Evolutionary conservation across 2,113 vertebrate genomes (phyloP), one percentile per base, ranked within the genome.

Genomic region (Diglossa brunneiventris): DNA sequence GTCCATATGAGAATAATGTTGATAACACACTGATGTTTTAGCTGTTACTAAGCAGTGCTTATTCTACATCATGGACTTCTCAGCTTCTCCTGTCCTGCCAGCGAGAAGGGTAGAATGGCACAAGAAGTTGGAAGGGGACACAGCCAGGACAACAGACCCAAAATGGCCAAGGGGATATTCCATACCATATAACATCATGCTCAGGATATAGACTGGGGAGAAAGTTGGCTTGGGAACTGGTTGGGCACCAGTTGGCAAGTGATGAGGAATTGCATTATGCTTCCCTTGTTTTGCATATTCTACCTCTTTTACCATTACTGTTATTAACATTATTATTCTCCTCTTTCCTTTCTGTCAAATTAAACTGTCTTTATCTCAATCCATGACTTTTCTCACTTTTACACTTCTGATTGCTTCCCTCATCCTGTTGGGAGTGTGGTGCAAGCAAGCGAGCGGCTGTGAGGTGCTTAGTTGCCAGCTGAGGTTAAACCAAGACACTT

Each of bases 391-490:
- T 80, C 47, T 67, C 55, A 33, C 24, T 72, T 78, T 63, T 50
- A 15, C 6, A 39, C 22, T 55, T 28, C 61, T 56, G 37, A 26
- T 46, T 84, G 28, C 24, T n/a, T 77, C 20, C 37, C 24, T 62
- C 28, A 37, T 33, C 47, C 22, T 44, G 6, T 33, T 77, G 56
- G 14, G 49, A 49, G 15, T 24, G 42, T 33, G 18, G 31, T 52
- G 27, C 22, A 7, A 77, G n/a, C 0, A 0, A 53, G 24, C 0
- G 0, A 86, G 31, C 0, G 9, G 15, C 47, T 86, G 35, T 33
- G 68, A 42, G 41, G 22, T 49, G 8, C 35, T 42, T 56, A 28
- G 47, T 42, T 62, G 27, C 18, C 62, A 37, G 26, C 61, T 62
- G 35, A n/a, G 82, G 47, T 86, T 80, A 91, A 74, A 68, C 28